phyloP scores from a whole-genome alignment of 2,113 vertebrate genomes.

The Clarias batrachus region DNA sequence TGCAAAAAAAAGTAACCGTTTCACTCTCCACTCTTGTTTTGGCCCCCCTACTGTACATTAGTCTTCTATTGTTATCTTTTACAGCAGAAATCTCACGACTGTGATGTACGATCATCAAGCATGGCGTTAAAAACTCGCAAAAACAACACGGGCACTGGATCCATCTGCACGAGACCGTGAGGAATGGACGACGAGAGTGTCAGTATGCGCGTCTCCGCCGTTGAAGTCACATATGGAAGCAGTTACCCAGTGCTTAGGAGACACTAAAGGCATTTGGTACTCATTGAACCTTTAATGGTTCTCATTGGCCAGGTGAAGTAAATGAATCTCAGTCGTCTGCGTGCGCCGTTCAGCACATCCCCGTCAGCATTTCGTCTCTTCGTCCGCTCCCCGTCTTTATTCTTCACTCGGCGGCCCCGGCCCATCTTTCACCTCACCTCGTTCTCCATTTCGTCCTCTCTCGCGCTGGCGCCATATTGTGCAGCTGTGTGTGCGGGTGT shows the following conservation, averaged over 20 bases:
- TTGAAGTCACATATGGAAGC: constrained; percentile 6
- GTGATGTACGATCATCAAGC: background rate
- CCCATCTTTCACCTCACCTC: constrained; percentile 40
- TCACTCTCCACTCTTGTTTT: constrained; percentile 18
- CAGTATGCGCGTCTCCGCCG: constrained; percentile 2
- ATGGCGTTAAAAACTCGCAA: background rate
- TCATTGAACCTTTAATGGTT: constrained; percentile 18
- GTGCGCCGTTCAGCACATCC: background rate
- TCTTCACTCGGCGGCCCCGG: constrained; percentile 13
- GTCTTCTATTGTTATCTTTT: background rate
- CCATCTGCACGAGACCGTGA: constrained; percentile 8
- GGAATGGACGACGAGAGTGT: constrained; percentile 11
- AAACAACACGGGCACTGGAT: constrained; percentile 6
- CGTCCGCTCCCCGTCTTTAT: constrained; percentile 19
- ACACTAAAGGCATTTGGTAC: constrained; percentile 17
- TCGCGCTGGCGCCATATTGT: constrained; percentile 63
- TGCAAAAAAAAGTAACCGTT: constrained; percentile 63
- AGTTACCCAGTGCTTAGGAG: constrained; percentile 3
- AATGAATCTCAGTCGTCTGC: constrained; percentile 26
- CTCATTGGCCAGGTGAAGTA: constrained; percentile 27
- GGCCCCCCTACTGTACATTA: background rate
- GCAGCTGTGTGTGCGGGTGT: constrained; percentile 58
- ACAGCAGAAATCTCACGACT: background rate
- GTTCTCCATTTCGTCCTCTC: constrained; percentile 47
- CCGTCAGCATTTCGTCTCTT: constrained; percentile 20